These are phyloP conservation scores for Xanthorhoe designata DNA, from an alignment of 2,888 invertebrate species.

Conservation along the genomic window DNA sequence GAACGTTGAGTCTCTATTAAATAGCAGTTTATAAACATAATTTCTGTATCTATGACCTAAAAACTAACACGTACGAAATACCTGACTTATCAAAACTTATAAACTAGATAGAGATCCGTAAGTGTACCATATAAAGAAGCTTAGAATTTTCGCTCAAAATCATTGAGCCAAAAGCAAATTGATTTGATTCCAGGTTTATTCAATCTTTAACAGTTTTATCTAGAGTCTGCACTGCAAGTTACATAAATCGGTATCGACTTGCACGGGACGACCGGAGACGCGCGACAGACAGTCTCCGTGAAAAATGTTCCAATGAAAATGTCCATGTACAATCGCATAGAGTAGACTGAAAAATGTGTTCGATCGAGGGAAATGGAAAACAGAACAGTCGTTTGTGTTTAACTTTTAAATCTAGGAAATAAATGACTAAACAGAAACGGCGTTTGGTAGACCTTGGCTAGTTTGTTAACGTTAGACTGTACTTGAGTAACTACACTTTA, in stretches of 20 bases:
- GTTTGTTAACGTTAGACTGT: too few relatives aligned
- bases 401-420: background rate
- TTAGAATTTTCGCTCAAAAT: background rate
- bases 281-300: constrained; percentile 58
- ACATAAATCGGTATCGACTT: constrained; percentile 56
- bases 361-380: constrained; percentile 31
- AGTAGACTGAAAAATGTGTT: constrained; percentile 36
- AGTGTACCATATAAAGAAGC: background rate
- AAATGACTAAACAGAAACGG: background rate
- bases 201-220: constrained; percentile 19
- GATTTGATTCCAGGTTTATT: constrained; percentile 3
- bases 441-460: too few relatives aligned
- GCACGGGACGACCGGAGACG: constrained; percentile 58
- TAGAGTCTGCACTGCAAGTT: constrained; percentile 34
- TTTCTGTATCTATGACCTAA: too few relatives aligned
- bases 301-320: constrained; percentile 63
- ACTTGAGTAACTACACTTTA: too few relatives aligned
- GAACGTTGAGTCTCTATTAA: too few relatives aligned
- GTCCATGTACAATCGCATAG: constrained; percentile 41
- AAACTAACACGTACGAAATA: too few relatives aligned
- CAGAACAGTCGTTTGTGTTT: constrained; percentile 1
- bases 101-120: too few relatives aligned
- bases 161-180: background rate
- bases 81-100: too few relatives aligned
- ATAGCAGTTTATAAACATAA: too few relatives aligned